Conservation (phyloP, 2,113 vertebrate species). For the Smithornis capensis region DNA sequence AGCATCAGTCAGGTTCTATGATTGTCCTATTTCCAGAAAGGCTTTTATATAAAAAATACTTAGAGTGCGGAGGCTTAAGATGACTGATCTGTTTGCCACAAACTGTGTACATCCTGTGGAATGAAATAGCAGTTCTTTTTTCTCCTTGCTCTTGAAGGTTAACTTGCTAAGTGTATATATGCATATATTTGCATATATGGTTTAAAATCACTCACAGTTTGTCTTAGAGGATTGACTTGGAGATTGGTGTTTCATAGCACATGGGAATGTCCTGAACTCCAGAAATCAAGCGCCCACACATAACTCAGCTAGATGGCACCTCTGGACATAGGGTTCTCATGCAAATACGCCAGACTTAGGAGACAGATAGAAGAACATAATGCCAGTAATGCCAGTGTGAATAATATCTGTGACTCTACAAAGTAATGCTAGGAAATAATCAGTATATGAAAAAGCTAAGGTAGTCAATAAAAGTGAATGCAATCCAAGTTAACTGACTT, state of each 20-base stretch:
- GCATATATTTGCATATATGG: neutral
- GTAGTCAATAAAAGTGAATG: neutral
- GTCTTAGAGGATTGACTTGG: neutral
- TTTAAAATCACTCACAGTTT: neutral
- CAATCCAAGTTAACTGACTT: neutral
- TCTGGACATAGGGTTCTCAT: neutral
- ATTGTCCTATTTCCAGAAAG: neutral
- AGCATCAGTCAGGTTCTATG: neutral
- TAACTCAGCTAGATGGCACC: neutral
- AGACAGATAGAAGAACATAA: neutral
- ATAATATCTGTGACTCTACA: neutral
- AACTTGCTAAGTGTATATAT: neutral
- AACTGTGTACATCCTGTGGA: neutral
- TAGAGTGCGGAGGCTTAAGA: neutral
- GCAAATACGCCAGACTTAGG: neutral
- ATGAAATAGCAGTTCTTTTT: neutral
- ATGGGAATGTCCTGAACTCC: neutral
- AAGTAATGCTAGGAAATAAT: neutral
- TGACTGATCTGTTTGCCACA: neutral
- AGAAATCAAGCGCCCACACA: fast-evolving
- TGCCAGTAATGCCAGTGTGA: neutral
- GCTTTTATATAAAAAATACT: neutral
- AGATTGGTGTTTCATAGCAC: neutral
- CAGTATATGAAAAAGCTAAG: neutral
- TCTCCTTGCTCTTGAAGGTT: neutral